A percentile compares a stretch with the other conserved stretches of the same genome.
These are phyloP conservation scores for Artemia sinica DNA, from an alignment of 2,888 invertebrate genomes.

Conservation along the genomic window DNA sequence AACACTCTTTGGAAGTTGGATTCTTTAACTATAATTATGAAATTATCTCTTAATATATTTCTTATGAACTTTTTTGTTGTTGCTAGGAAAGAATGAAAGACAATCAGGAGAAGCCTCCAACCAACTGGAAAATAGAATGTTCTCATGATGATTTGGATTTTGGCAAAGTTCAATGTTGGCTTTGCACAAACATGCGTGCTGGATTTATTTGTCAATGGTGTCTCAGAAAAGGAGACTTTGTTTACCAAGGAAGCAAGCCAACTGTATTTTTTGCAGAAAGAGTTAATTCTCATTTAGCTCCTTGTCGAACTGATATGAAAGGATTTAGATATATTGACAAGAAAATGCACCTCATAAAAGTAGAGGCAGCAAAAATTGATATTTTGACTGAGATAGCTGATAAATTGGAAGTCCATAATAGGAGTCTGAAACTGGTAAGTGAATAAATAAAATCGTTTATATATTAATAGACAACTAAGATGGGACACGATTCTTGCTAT, in stretches of 20 bases:
- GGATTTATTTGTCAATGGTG: slow-evolving; percentile 8
- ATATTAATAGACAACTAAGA: no score
- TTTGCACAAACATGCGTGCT: slow-evolving; percentile 1
- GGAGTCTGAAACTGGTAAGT: slow-evolving; percentile 4
- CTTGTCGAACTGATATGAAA: neutral
- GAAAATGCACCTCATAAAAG: slow-evolving; percentile 6
- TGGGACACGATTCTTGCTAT: no score
- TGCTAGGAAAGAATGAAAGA: no score
- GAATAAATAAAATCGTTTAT: no score
- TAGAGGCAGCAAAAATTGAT: slow-evolving; percentile 8
- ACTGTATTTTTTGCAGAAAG: neutral
- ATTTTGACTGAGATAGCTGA: neutral
- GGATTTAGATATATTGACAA: neutral
- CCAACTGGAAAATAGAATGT: neutral
- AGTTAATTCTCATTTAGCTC: neutral
- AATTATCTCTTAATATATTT: no score
- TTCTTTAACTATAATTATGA: no score
- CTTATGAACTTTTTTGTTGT: no score
- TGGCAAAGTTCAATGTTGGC: slow-evolving; percentile 5
- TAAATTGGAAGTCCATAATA: neutral
- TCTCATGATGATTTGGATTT: neutral
- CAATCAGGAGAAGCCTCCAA: no score
- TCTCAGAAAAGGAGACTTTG: slow-evolving; percentile 12
- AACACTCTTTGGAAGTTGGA: no score
- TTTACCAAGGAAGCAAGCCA: neutral